Evolutionary conservation across 2,797 vertebrate genomes (phyloP).

Genomic region (Myioborus melanocephalus): DNA sequence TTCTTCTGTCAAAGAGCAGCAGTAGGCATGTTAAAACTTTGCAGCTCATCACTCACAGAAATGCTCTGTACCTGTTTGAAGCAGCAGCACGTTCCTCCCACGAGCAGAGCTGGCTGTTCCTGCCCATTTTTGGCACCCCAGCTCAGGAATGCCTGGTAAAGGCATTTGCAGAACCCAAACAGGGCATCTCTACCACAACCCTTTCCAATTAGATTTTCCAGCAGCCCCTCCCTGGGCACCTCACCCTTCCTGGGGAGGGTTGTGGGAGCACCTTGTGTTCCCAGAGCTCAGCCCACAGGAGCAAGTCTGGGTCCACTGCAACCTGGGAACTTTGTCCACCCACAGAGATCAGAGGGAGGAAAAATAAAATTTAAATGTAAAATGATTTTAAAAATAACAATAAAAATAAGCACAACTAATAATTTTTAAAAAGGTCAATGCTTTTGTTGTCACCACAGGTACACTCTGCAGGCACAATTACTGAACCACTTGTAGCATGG

Average conservation of each 20-base stretch:
- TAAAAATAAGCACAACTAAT: neutral
- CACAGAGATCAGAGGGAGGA: too few species aligned
- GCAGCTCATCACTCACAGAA: neutral
- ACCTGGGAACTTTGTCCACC: neutral
- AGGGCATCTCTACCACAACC: neutral
- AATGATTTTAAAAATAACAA: accelerated
- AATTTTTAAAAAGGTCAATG: accelerated
- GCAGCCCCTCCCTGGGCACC: neutral
- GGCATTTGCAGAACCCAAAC: accelerated
- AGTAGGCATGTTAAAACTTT: neutral
- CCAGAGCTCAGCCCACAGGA: accelerated
- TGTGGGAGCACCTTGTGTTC: accelerated
- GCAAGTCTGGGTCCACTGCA: neutral
- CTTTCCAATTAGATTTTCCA: neutral
- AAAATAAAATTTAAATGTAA: accelerated
- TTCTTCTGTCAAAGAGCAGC: neutral
- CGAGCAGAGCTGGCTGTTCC: accelerated
- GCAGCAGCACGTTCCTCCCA: accelerated
- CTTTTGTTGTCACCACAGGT: neutral
- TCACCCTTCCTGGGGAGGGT: neutral
- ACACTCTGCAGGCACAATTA: neutral
- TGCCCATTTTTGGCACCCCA: neutral
- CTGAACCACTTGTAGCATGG: accelerated
- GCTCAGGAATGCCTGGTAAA: neutral
- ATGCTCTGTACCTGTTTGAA: accelerated